Evolutionary conservation across 1,140 invertebrate species (phyloP), one percentile per base, ranked within the genome.

Genomic region (Whitmania pigra): DNA sequence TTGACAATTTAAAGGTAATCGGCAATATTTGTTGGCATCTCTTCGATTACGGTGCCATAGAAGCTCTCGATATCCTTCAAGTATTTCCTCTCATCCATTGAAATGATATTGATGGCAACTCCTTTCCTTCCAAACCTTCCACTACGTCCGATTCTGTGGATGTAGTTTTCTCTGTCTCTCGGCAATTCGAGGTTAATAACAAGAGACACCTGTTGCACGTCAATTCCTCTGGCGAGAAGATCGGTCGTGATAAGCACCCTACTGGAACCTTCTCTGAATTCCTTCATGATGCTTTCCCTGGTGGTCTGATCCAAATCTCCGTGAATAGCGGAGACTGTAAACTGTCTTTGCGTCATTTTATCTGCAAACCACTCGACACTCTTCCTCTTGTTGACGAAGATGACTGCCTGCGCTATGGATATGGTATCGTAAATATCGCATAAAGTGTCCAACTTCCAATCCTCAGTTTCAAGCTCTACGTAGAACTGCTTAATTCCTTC

Each of bases 151-250:
- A n/a, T n/a, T n/a, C n/a, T n/a, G n/a, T n/a, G n/a, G n/a, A n/a
- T n/a, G n/a, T n/a, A n/a, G n/a, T n/a, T n/a, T 54, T 98, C 94
- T 75, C 93, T 88, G 83, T 97, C 97, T 54, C 91, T 94, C 73
- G 95, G 95, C 83, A 99, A 86, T 87, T 99, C 95, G 83, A 96
- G 98, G 83, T 99, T 99, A 81, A 99, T 98, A 79, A 99, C 94
- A 77, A 97, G 86, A 5, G 94, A 97, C 0, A 98, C 94, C 85
- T 97, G 94, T 82, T 97, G 77, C n/a, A n/a, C n/a, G n/a, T n/a
- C n/a, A n/a, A n/a, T n/a, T n/a, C n/a, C n/a, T n/a, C n/a, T n/a
- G n/a, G 94, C 94, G 77, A 97, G 84, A 79, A 99, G 85, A 85
- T 98, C 95, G 76, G 95, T 99, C 69, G 94, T 97, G 79, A 99